These are phyloP conservation scores for Hirtodrosophila alboralis DNA, from an alignment of 2,888 invertebrate genomes.

Conservation along the genomic window DNA sequence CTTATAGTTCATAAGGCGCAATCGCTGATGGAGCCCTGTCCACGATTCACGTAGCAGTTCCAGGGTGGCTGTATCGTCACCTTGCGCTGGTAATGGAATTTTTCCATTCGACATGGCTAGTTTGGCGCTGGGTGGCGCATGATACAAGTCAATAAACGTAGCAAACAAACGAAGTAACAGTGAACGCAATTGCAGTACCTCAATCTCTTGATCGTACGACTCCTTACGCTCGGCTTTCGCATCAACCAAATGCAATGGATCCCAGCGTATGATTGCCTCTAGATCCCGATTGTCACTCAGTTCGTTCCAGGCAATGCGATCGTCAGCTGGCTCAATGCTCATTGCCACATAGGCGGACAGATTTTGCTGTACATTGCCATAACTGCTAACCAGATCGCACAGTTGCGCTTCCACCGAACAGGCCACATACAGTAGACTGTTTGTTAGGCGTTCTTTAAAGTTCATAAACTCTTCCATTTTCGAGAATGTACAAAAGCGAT, in stretches of 20 bases:
- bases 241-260: slow-evolving; percentile 85
- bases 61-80: slow-evolving; percentile 70
- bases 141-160: slow-evolving; percentile 82
- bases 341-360: slow-evolving; percentile 86
- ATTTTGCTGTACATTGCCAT: slow-evolving; percentile 83
- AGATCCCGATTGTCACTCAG: slow-evolving; percentile 91
- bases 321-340: slow-evolving; percentile 86
- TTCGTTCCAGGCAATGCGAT: slow-evolving; percentile 86
- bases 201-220: slow-evolving; percentile 82
- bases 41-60: slow-evolving; percentile 81
- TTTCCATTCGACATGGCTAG: slow-evolving; percentile 18
- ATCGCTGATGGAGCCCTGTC: slow-evolving; percentile 80
- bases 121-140: slow-evolving; percentile 58
- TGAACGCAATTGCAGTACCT: slow-evolving; percentile 82
- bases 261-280: slow-evolving; percentile 89
- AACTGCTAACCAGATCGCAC: slow-evolving; percentile 87
- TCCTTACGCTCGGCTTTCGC: slow-evolving; percentile 75
- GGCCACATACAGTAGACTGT: slow-evolving; percentile 91
- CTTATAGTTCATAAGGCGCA: slow-evolving; percentile 80
- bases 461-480: slow-evolving; percentile 95
- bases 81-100: slow-evolving; percentile 16
- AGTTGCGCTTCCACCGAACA: slow-evolving; percentile 88
- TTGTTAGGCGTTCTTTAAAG: slow-evolving; percentile 91
- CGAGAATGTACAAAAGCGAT: slow-evolving; percentile 97
- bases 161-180: slow-evolving; percentile 81